Evolutionary conservation across 2,113 vertebrate species (phyloP).

Genomic region (Mus pahari): DNA sequence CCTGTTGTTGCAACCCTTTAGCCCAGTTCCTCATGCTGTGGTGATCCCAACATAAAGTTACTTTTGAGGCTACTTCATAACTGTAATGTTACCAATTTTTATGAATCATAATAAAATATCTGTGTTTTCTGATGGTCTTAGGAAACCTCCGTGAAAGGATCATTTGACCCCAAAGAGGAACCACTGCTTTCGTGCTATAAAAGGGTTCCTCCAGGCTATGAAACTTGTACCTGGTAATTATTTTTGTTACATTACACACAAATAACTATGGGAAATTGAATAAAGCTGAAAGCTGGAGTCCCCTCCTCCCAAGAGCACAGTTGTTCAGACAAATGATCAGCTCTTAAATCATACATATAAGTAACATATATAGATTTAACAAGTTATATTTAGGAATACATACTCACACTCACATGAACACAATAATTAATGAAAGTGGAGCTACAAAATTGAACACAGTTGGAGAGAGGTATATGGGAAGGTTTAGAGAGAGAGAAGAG

Average conservation of each 20-base stretch:
- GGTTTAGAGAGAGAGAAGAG: no score
- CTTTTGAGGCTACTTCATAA: not conserved
- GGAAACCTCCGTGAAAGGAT: fast-evolving
- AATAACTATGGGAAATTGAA: not conserved
- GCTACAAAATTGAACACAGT: not conserved
- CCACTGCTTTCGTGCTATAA: not conserved
- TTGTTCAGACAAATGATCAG: not conserved
- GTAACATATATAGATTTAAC: not conserved
- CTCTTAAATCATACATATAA: not conserved
- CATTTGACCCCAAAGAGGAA: not conserved
- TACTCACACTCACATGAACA: not conserved
- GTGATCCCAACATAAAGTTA: not conserved
- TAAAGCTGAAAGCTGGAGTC: not conserved
- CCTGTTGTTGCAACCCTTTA: not conserved
- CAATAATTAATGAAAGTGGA: not conserved
- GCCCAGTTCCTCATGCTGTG: not conserved
- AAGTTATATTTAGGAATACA: not conserved
- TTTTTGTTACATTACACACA: not conserved
- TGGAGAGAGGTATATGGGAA: not conserved
- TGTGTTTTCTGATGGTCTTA: not conserved
- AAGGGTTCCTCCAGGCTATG: not conserved
- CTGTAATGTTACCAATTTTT: not conserved
- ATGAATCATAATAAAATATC: not conserved
- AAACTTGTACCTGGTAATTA: not conserved
- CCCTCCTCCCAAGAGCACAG: not conserved